Evolutionary conservation across 2,888 invertebrate genomes (phyloP).

Genomic region (Agonopterix alstromeriana): DNA sequence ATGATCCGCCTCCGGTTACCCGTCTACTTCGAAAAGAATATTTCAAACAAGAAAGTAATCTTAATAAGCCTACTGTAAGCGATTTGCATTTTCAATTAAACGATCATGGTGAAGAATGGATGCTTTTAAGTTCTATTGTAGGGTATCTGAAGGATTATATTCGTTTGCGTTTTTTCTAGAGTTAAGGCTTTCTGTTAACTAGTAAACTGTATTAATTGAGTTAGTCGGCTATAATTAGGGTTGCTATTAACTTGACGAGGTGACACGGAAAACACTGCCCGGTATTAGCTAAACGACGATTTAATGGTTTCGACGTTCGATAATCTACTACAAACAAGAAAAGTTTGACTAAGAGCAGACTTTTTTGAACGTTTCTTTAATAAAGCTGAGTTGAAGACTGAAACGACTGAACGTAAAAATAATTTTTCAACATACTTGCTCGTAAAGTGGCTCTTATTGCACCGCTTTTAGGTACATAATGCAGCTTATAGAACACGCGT

Average conservation of each 20-base stretch:
- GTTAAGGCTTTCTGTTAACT: slow-evolving; percentile 18
- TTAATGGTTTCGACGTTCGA: no score
- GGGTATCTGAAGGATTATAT: slow-evolving; percentile 9
- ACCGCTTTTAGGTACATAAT: no score
- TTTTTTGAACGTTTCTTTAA: no score
- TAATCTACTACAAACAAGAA: no score
- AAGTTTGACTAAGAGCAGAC: no score
- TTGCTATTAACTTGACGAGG: not conserved
- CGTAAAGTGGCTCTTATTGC: no score
- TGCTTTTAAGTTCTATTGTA: slow-evolving; percentile 5
- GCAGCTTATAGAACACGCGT: no score
- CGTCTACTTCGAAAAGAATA: slow-evolving; percentile 29
- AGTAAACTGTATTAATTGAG: slow-evolving; percentile 26
- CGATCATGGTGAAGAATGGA: slow-evolving; percentile 11
- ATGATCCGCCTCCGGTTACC: slow-evolving; percentile 38
- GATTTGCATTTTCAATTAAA: slow-evolving; percentile 40
- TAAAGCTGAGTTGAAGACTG: no score
- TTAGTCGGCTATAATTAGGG: slow-evolving; percentile 25
- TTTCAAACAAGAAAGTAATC: slow-evolving; percentile 35
- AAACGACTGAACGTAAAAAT: no score
- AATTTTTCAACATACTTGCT: no score
- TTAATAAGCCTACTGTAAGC: slow-evolving; percentile 33
- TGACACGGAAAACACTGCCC: not conserved
- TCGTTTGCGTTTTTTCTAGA: slow-evolving; percentile 13
- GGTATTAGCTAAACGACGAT: no score